These are phyloP conservation scores for Nemurella pictetii DNA, from an alignment of 2,888 invertebrate species.

Conservation along the genomic window DNA sequence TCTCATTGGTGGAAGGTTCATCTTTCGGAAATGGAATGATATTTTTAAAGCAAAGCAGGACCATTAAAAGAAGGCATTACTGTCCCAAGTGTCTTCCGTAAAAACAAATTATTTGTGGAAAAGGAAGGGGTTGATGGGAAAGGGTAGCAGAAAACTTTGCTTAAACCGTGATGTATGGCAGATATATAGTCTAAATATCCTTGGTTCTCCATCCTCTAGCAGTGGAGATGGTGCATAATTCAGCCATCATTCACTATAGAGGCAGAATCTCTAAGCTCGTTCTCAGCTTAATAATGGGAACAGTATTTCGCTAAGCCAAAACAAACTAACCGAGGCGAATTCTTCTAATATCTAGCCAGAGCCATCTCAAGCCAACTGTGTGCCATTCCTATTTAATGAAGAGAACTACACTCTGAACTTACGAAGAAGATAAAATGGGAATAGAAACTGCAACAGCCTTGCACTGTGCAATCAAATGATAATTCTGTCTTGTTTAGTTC, in stretches of 20 bases:
- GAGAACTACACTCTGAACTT: neutral
- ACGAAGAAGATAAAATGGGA: neutral
- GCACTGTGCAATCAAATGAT: neutral
- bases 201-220: constrained; percentile 28
- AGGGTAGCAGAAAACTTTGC: constrained; percentile 35
- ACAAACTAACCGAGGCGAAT: constrained; percentile 4
- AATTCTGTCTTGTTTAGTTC: neutral
- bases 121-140: constrained; percentile 28
- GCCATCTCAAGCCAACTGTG: neutral
- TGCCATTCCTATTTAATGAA: neutral
- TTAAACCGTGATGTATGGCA: constrained; percentile 38
- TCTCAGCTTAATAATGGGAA: constrained; percentile 27
- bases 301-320: constrained; percentile 16
- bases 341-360: neutral
- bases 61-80: constrained; percentile 43
- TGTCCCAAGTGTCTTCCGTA: constrained; percentile 41
- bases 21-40: constrained; percentile 28
- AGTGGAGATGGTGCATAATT: constrained; percentile 39
- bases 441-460: neutral
- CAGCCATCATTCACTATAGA: constrained; percentile 40
- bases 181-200: constrained; percentile 35
- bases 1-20: constrained; percentile 18
- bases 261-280: constrained; percentile 9
- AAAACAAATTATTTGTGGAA: constrained; percentile 41
- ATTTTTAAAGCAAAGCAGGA: constrained; percentile 41